phyloP scores from a whole-genome alignment of 2,888 invertebrate genomes.

The Heliconius charithonia region DNA sequence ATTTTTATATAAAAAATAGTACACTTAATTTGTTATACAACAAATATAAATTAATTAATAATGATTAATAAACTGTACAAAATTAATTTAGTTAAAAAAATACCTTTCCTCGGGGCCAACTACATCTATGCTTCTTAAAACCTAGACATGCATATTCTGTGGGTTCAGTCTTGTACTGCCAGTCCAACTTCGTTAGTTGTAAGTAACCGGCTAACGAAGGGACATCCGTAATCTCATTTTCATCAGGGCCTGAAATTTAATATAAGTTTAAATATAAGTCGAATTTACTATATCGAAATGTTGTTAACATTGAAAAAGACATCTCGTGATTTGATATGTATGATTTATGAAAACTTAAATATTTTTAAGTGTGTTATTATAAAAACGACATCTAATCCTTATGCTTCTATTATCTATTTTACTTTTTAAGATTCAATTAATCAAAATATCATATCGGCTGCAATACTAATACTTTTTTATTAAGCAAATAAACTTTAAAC shows the following conservation, averaged over 20 bases:
- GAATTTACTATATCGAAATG: no score
- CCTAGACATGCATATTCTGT: conserved; percentile 91
- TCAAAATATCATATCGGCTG: not conserved
- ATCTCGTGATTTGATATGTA: no score
- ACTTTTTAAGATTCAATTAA: not conserved
- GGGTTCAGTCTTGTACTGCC: conserved; percentile 95
- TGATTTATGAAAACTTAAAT: no score
- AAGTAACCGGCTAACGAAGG: conserved; percentile 94
- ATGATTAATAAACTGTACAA: not conserved
- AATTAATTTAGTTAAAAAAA: not conserved
- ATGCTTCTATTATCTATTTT: no score
- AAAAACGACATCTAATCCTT: no score
- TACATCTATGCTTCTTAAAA: conserved; percentile 91
- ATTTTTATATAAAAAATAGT: not conserved
- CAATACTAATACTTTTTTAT: not conserved
- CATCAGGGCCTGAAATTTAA: conserved; percentile 88
- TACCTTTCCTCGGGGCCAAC: conserved; percentile 93
- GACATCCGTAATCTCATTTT: conserved; percentile 94
- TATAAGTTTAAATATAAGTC: not conserved
- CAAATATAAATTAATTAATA: not conserved
- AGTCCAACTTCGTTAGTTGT: conserved; percentile 93
- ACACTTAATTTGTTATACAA: no score
- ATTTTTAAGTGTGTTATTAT: no score
- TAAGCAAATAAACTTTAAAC: conserved; percentile 36
- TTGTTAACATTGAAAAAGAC: no score